These are phyloP conservation scores for Diogma glabrata DNA, from an alignment of 2,888 invertebrate genomes.

Conservation along the genomic window DNA sequence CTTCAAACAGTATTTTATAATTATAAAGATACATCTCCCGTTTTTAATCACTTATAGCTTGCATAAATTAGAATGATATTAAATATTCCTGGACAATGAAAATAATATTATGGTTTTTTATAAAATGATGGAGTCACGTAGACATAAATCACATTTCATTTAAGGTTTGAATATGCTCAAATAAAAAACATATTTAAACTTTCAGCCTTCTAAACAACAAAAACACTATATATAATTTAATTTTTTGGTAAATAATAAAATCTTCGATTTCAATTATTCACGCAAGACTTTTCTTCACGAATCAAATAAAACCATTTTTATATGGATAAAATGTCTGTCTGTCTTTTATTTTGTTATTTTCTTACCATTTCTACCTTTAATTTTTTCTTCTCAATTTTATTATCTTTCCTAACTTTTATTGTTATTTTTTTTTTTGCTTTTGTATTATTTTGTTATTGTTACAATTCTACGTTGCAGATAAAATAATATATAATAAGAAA, in stretches of 20 bases:
- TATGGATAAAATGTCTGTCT: constrained; percentile 8
- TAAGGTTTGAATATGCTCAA: too few species aligned
- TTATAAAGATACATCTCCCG: too few species aligned
- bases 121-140: too few species aligned
- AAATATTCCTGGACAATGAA: too few species aligned
- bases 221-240: constrained; percentile 10
- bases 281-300: constrained; percentile 11
- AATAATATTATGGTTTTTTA: too few species aligned
- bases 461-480: constrained; percentile 8
- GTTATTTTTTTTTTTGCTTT: constrained; percentile 1
- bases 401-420: not conserved
- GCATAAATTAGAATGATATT: too few species aligned
- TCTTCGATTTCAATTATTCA: constrained; percentile 9
- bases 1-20: too few species aligned
- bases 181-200: too few species aligned
- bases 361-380: constrained; percentile 7
- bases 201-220: too few species aligned
- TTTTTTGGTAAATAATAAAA: constrained; percentile 9
- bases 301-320: constrained; percentile 11
- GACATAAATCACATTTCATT: too few species aligned
- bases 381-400: constrained; percentile 1
- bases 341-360: not conserved
- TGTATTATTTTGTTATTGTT: constrained; percentile 1
- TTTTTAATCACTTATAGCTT: too few species aligned
- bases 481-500: too few species aligned